phyloP scores from a whole-genome alignment of 2,888 invertebrate species.

The Meghimatium bilineatum region DNA sequence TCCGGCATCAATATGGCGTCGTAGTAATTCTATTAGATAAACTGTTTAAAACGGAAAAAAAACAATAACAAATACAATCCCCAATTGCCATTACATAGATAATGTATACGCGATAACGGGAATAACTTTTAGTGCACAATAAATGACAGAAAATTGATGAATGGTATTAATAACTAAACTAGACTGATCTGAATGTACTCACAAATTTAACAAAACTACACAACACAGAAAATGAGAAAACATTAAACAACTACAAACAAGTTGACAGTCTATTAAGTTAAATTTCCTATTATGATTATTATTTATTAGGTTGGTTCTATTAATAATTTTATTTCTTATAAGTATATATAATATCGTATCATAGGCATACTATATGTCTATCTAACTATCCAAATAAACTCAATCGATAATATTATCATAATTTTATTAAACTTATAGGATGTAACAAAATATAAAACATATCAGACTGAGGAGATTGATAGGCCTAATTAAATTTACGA shows the following conservation, averaged over 20 bases:
- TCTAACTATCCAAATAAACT: too few species aligned
- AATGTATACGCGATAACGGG: background rate
- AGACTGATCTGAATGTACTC: background rate
- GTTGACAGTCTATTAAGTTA: too few species aligned
- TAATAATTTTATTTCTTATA: too few species aligned
- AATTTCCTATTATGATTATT: background rate
- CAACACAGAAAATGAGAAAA: background rate
- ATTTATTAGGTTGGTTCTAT: background rate
- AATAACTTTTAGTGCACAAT: background rate
- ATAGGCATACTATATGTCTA: too few species aligned
- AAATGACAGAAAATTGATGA: background rate
- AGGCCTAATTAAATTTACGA: too few species aligned
- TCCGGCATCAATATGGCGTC: constrained; percentile 22
- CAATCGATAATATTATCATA: too few species aligned
- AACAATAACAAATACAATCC: background rate
- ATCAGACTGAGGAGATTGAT: too few species aligned
- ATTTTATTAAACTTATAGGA: too few species aligned
- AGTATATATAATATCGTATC: too few species aligned
- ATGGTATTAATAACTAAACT: background rate
- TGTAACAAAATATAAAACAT: too few species aligned
- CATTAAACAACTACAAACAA: background rate
- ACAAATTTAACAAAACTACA: background rate
- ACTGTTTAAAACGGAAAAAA: background rate
- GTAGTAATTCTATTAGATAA: background rate
- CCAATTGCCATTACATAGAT: background rate